Conservation (phyloP, 2,888 invertebrate genomes). For the Lasioglossum zephyrum region DNA sequence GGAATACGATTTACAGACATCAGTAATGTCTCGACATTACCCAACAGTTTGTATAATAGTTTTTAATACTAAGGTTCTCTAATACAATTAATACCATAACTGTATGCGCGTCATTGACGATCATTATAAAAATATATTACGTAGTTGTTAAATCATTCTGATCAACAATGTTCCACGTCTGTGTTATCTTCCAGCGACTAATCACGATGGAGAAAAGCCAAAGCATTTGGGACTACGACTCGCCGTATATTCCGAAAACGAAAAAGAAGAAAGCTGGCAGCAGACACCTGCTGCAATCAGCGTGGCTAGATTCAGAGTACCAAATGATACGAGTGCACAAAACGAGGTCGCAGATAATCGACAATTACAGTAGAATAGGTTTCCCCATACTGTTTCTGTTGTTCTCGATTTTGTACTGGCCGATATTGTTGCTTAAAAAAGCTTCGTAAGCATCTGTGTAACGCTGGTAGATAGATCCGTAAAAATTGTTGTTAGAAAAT, state of each 20-base stretch:
- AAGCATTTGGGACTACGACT: constrained; percentile 83
- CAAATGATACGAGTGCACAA: constrained; percentile 84
- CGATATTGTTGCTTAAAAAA: constrained; percentile 89
- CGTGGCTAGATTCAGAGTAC: constrained; percentile 82
- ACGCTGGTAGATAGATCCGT: neutral
- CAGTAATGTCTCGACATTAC: constrained; percentile 72
- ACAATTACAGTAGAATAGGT: constrained; percentile 90
- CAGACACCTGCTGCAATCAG: constrained; percentile 79
- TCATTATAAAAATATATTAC: neutral
- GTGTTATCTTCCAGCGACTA: constrained; percentile 85
- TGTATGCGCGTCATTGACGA: neutral
- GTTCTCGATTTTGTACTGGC: constrained; percentile 92
- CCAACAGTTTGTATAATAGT: constrained; percentile 72
- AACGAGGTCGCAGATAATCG: constrained; percentile 92
- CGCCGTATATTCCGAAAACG: constrained; percentile 67
- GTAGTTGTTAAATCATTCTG: neutral
- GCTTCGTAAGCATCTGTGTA: constrained; percentile 24
- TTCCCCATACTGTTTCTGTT: constrained; percentile 92
- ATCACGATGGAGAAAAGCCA: constrained; percentile 89
- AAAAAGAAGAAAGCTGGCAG: constrained; percentile 76
- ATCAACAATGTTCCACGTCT: neutral
- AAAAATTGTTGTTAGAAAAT: constrained; percentile 24
- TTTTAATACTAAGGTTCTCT: neutral
- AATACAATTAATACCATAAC: neutral
- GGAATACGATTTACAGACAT: constrained; percentile 72